Conservation (phyloP, 2,113 vertebrate genomes). For the Indri indri region DNA sequence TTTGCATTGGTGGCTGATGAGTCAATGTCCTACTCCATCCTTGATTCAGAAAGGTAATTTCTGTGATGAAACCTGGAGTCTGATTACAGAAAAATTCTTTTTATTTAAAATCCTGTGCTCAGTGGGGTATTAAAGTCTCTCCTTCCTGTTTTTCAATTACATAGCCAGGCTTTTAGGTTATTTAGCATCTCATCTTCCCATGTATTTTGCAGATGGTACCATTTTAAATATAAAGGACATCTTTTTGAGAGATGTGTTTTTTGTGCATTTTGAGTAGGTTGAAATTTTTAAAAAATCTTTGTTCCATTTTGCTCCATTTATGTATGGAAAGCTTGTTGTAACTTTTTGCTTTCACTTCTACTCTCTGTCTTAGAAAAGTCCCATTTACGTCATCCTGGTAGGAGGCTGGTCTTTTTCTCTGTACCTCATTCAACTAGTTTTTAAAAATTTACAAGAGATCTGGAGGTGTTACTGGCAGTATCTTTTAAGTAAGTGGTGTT, state of each 20-base stretch:
- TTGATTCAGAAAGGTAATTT: slow-evolving; percentile 57
- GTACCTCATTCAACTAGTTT: slow-evolving; percentile 95
- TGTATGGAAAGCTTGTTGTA: slow-evolving; percentile 52
- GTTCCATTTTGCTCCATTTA: slow-evolving; percentile 57
- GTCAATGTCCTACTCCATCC: background rate
- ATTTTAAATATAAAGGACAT: slow-evolving; percentile 51
- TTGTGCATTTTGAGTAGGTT: slow-evolving; percentile 55
- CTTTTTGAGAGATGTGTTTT: slow-evolving; percentile 59
- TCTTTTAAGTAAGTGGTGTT: slow-evolving; percentile 87
- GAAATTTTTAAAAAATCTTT: background rate
- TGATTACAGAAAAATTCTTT: background rate
- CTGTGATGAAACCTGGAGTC: background rate
- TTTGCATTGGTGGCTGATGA: slow-evolving; percentile 5
- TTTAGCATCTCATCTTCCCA: slow-evolving; percentile 52
- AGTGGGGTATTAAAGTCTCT: background rate
- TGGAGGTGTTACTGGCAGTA: slow-evolving; percentile 93
- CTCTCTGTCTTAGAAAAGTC: slow-evolving; percentile 88
- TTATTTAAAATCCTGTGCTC: slow-evolving; percentile 29
- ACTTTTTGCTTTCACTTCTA: slow-evolving; percentile 58
- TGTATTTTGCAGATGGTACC: slow-evolving; percentile 23
- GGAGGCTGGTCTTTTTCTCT: slow-evolving; percentile 98
- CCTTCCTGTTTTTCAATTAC: slow-evolving; percentile 45
- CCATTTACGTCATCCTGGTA: slow-evolving; percentile 92
- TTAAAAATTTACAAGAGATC: slow-evolving; percentile 92
- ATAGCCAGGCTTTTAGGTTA: slow-evolving; percentile 29